Evolutionary conservation across 2,113 vertebrate species (phyloP), one percentile per base, ranked within the genome.

Genomic region (Corythornis vintsioides): DNA sequence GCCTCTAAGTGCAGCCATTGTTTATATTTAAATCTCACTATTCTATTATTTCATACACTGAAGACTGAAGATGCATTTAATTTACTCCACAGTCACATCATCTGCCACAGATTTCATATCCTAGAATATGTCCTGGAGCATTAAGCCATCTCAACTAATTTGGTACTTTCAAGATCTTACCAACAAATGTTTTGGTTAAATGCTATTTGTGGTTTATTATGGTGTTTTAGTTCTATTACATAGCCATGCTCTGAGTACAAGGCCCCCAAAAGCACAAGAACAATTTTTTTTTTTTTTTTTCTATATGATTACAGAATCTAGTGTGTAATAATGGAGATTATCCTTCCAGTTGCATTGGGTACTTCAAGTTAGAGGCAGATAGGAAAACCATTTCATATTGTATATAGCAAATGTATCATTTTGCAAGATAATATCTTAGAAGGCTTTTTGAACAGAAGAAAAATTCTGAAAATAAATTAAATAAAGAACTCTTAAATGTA

Each of bases 121-220:
- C 26, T 43, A 86, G 75, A 83, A 64, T 11, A 67, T 31, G 16
- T 73, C 31, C 19, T 78, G 89, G n/a, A 64, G 52, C 38, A 75
- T 76, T 67, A 93, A 94, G 69, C 48, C 43, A 91, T 48, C 72
- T 84, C n/a, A 65, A 33, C 21, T 90, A 81, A 95, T 95, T 95
- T 71, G n/a, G 76, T 90, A 64, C 53, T 86, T 96, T 83, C 84
- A 82, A 89, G 78, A 76, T 61, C n/a, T 20, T 15, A 5, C 38
- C 85, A 96, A 42, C 76, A 95, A 93, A 79, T 7, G 1, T 71
- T 71, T 91, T 88, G 48, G 45, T 48, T 77, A 45, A 96, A 60
- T 10, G 25, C 6, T 88, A 38, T 40, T 90, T 83, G 40, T 73
- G 25, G 50, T 86, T 92, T 76, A 47, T 89, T 85, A 64, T 6